Conservation (phyloP, 2,888 invertebrate genomes). For the Apocheima hispidaria region DNA sequence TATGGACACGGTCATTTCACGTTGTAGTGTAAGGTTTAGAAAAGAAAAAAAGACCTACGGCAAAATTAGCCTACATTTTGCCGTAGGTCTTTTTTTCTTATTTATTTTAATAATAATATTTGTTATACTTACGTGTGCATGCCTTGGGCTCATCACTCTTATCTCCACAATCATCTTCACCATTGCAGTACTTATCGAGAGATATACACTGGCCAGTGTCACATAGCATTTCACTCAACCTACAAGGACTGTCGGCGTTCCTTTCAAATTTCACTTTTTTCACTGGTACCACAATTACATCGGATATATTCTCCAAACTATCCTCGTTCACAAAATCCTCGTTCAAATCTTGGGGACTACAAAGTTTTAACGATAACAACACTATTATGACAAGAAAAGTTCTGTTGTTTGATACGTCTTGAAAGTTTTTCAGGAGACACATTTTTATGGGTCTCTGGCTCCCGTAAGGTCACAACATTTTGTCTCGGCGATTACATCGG, state of each 20-base stretch:
- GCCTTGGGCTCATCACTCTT: slow-evolving; percentile 91
- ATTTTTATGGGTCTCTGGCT: slow-evolving; percentile 60
- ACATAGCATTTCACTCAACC: slow-evolving; percentile 87
- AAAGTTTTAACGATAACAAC: slow-evolving; percentile 75
- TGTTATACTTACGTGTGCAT: slow-evolving; percentile 91
- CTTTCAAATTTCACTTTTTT: slow-evolving; percentile 68
- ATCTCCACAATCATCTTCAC: slow-evolving; percentile 91
- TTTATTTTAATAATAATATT: too few species aligned
- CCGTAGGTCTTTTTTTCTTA: too few species aligned
- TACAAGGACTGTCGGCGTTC: slow-evolving; percentile 75
- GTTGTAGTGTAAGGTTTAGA: slow-evolving; percentile 7
- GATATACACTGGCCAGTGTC: slow-evolving; percentile 90
- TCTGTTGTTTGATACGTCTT: slow-evolving; percentile 70
- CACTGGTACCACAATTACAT: slow-evolving; percentile 64
- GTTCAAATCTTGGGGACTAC: slow-evolving; percentile 78
- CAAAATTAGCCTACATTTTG: too few species aligned
- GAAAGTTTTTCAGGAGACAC: slow-evolving; percentile 70
- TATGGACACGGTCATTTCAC: slow-evolving; percentile 27
- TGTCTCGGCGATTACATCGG: slow-evolving; percentile 42
- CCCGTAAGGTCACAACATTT: slow-evolving; percentile 70
- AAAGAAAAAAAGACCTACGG: too few species aligned
- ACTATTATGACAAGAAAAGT: slow-evolving; percentile 78
- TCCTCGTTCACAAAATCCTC: slow-evolving; percentile 79
- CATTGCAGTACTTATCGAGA: slow-evolving; percentile 91
- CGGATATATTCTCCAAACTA: slow-evolving; percentile 62